Evolutionary conservation across 2,797 vertebrate genomes (phyloP).

Genomic region (Poecilia wingei): DNA sequence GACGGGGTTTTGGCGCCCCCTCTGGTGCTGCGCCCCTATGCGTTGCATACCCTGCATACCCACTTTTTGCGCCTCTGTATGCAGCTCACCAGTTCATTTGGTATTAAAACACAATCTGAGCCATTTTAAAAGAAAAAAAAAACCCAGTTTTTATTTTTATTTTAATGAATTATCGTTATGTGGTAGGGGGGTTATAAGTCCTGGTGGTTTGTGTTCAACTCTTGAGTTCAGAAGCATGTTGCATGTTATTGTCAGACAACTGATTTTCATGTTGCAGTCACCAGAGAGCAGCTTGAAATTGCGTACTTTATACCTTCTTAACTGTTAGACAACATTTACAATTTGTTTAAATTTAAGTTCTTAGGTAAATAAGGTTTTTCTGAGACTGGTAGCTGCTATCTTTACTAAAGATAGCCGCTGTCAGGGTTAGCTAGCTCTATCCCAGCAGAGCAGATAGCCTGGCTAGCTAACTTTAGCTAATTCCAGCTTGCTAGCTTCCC

Average conservation of each 20-base stretch:
- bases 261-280: not conserved
- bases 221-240: not conserved
- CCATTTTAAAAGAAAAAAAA: not conserved
- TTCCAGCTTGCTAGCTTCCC: not conserved
- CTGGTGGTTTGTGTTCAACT: not conserved
- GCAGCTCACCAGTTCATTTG: not conserved
- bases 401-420: not conserved
- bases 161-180: not conserved
- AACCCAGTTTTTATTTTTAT: no score
- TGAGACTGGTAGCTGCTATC: no score
- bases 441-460: not conserved
- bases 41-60: no score
- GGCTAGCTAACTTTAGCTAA: not conserved
- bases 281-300: not conserved
- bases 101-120: not conserved
- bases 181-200: not conserved
- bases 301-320: not conserved
- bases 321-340: not conserved
- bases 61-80: no score
- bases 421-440: not conserved
- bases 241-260: not conserved
- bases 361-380: not conserved
- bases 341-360: not conserved
- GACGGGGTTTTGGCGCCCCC: no score
- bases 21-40: no score